These are phyloP conservation scores for Philypnodon macrostomus DNA, from an alignment of 2,797 vertebrate genomes.

Conservation along the genomic window DNA sequence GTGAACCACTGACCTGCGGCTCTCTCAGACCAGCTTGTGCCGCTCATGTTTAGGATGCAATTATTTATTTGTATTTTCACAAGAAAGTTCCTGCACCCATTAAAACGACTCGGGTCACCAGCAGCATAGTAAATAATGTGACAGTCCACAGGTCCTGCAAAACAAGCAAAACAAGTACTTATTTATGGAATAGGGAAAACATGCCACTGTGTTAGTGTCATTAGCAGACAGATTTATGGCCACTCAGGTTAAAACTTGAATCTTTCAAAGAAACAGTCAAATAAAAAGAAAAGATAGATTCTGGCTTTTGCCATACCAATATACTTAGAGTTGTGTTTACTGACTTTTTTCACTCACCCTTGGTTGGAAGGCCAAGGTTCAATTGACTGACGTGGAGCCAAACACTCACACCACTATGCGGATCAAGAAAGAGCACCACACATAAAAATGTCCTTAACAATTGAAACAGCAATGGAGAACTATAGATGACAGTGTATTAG, in stretches of 20 bases:
- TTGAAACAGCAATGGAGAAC: too few species aligned
- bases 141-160: constrained; percentile 4
- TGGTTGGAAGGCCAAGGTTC: too few species aligned
- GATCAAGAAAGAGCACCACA: too few species aligned
- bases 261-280: background rate
- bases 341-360: too few species aligned
- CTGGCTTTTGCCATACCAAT: constrained; percentile 2
- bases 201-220: background rate
- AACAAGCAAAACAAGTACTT: background rate
- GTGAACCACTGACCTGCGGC: constrained; percentile 6
- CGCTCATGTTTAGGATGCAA: constrained; percentile 2
- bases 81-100: background rate
- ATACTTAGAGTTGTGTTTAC: too few species aligned
- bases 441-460: too few species aligned
- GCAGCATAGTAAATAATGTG: background rate
- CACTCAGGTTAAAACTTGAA: constrained; percentile 1
- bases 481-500: too few species aligned
- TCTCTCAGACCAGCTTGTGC: background rate
- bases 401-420: too few species aligned
- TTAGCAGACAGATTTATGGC: background rate
- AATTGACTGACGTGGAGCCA: too few species aligned
- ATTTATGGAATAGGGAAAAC: background rate
- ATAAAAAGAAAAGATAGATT: background rate
- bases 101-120: background rate
- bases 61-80: constrained; percentile 10